Evolutionary conservation across 2,797 vertebrate genomes (phyloP).

Genomic region (Cephalopachus bancanus): DNA sequence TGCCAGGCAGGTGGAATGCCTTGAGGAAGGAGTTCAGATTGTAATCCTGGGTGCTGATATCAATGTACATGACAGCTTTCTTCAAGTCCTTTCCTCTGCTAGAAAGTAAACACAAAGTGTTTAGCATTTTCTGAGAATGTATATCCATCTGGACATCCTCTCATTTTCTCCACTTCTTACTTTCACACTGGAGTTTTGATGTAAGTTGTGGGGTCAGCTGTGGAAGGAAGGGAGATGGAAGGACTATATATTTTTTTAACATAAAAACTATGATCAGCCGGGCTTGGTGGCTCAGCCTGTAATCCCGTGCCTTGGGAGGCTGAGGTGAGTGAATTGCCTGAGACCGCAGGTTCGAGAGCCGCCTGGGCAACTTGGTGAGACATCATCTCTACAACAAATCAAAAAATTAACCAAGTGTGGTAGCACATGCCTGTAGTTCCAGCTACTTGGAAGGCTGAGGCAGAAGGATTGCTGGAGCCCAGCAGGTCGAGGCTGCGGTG

Average conservation of each 20-base stretch:
- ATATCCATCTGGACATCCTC: background rate
- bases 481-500: too few species aligned
- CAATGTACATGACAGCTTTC: background rate
- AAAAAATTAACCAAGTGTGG: too few species aligned
- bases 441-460: too few species aligned
- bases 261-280: slow-evolving; percentile 24
- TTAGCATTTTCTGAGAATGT: slow-evolving; percentile 57
- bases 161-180: slow-evolving; percentile 24
- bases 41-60: slow-evolving; percentile 22
- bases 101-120: slow-evolving; percentile 49
- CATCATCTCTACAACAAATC: too few species aligned
- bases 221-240: background rate
- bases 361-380: too few species aligned
- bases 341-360: too few species aligned
- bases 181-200: slow-evolving; percentile 31
- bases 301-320: too few species aligned
- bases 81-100: background rate
- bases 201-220: background rate
- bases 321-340: too few species aligned
- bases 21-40: background rate
- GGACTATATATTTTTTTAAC: background rate
- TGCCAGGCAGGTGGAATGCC: slow-evolving; percentile 6
- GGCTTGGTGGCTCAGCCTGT: too few species aligned
- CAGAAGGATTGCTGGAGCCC: too few species aligned
- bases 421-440: too few species aligned